Evolutionary conservation across 2,797 vertebrate species (phyloP), one percentile per base, ranked within the genome.

Genomic region (Taenioides sp.): DNA sequence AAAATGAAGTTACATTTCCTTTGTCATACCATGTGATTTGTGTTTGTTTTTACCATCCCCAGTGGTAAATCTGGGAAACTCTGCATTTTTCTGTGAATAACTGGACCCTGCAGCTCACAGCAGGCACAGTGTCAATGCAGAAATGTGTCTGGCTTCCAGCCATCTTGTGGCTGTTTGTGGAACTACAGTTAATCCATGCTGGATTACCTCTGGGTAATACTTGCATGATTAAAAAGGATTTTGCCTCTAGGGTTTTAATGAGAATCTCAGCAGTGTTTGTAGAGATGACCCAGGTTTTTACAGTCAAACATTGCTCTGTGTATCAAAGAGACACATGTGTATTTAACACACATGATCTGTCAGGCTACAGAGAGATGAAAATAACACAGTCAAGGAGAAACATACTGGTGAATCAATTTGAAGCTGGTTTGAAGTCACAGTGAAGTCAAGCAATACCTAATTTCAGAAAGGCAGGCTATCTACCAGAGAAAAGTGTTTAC

Each of bases 191-290:
- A 89, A 91, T 88, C 86, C 84, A 82, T 74, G 65, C 67, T 76
- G 82, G 87, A 90, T 92, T 91, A 91, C 59, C 61, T 74, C 71
- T 50, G 75, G 66, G 74, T 89, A 85, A 90, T 79, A 83, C 84
- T 84, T 59, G 72, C 61, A 69, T 65, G 83, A 91, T 91, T 91
- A 89, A 88, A 80, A 85, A 62, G 81, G 84, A 88, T 91, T 88
- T 89, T 76, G 82, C 86, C 80, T 80, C 74, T 17, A 69, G 75
- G 85, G 73, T 82, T 88, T 91, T 87, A 87, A 91, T 91, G 86
- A 91, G 82, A 88, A 88, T 86, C 81, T 77, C 83, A 80, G 75
- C 71, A 59, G 82, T 77, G 74, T 80, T 87, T 81, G 73, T 71
- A 69, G 67, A 47, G 71, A 60, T 59, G 71, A 67, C 76, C 79